These are phyloP conservation scores for Nephrotoma appendiculata DNA, from an alignment of 2,888 invertebrate species.

Conservation along the genomic window DNA sequence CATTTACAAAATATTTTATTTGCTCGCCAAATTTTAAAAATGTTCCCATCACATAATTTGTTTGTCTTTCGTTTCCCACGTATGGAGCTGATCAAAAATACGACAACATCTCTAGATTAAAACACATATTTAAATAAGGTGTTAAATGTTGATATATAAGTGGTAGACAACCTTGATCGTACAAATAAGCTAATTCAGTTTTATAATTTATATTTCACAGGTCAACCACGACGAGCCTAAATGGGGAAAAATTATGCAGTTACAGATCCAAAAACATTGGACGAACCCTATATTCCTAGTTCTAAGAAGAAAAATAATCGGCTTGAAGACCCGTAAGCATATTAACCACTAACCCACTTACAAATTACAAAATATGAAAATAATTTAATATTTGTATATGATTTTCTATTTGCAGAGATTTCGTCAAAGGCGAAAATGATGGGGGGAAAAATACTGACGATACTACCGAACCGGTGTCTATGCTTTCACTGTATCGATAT, in stretches of 20 bases:
- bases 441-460: background rate
- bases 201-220: background rate
- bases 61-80: no score
- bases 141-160: no score
- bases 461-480: background rate
- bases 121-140: no score
- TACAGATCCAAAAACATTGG: background rate
- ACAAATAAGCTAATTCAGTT: background rate
- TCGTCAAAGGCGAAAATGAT: background rate
- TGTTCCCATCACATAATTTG: no score
- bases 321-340: background rate
- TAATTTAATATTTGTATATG: background rate
- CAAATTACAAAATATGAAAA: background rate
- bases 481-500: conserved; percentile 37
- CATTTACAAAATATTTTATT: no score
- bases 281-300: background rate
- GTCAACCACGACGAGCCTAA: background rate
- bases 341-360: background rate
- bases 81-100: no score
- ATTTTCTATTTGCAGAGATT: background rate
- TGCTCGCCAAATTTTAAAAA: no score
- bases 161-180: no score
- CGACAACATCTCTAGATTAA: no score
- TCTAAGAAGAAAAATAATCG: background rate
- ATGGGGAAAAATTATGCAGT: background rate